Base-by-base conservation (phyloP, 1,140 invertebrate species). In the Diploscapter pachys region DNA sequence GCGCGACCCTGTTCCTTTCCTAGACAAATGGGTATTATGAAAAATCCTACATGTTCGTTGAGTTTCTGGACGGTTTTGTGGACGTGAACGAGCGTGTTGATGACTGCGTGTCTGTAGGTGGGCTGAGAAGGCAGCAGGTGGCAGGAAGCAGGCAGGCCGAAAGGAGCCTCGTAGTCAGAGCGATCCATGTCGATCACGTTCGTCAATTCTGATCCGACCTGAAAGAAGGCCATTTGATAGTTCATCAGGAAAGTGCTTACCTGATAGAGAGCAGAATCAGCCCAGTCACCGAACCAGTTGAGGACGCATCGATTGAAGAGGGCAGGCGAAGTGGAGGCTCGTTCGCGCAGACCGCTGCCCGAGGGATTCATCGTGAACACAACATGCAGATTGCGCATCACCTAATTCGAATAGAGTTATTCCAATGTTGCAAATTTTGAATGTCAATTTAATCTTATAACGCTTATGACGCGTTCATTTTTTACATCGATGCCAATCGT, bases 261-360 rank as follows among this genome's bases (percentile, higher is more conserved):
- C 89, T 98, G 94, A 89, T 94, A 99, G 5, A 98, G 88, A 2
- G 96, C 95, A 9, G 93, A 93, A 86, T 97, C 93, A 8, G 95
- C 96, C 97, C 97, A 99, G 88, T 99, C 97, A 2, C 97, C 97
- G 86, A 99, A 99, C 97, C 97, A 99, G 87, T 99, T 99, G 57
- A 99, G 89, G 2, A 99, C 97, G 88, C 97, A 99, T 86, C 96
- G 91, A 89, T 99, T 99, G 89, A 99, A 99, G 31, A 99, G 88
- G 49, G 97, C 97, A 69, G 97, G 97, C 3, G 96, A 99, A 0
- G 97, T 99, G 3, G 96, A 93, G 3, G 97, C 96, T 74, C 96
- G 89, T 87, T 98, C 96, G 86, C 99, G 98, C 4, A 99, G 89
- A 0, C 96, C 97, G 86, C 99, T 95, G 0, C 94, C 93, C 3